Base-by-base conservation (phyloP, 2,113 vertebrate species). In the Opisthocomus hoazin region DNA sequence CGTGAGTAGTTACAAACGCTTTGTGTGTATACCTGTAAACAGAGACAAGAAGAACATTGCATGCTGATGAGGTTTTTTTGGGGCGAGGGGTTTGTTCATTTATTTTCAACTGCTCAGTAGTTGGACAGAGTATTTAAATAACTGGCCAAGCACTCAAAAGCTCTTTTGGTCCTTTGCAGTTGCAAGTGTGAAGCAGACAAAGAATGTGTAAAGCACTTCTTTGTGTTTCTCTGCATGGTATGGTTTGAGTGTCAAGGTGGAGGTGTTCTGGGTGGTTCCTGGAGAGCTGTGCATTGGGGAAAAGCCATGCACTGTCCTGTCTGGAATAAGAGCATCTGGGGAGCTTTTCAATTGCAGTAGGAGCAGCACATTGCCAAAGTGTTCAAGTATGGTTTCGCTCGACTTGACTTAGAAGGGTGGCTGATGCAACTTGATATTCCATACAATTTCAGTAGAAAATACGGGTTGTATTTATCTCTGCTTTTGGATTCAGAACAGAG, bases 41-140 rank as follows among this genome's bases (percentile, higher is more conserved):
- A 76, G 53, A 70, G 22, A 34, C 12, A 54, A 74, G 41, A 23
- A 58, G 69, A 91, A 53, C 9, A 17, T 27, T 58, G 30, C n/a
- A 54, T 1, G 3, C 4, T 54, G 46, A 29, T 56, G 45, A 56
- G 7, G 23, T 51, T 58, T 53, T 71, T 26, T n/a, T n/a, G 1
- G 15, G 11, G 17, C 22, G 1, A 7, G 10, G 17, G 0, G 1
- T 26, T 50, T 54, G 7, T 17, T 17, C 36, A 18, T n/a, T 46
- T 27, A 20, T 83, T 80, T 68, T 21, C 68, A 71, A 34, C 10
- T 12, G 5, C 17, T 89, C 26, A 12, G n/a, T 64, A 73, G 53
- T 30, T 73, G 27, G 46, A 80, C 8, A 18, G 23, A 48, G 19
- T 26, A 14, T 57, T 93, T 91, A 75, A 82, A 66, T 61, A 83